phyloP scores from a whole-genome alignment of 2,113 vertebrate species.

The Anhinga anhinga region DNA sequence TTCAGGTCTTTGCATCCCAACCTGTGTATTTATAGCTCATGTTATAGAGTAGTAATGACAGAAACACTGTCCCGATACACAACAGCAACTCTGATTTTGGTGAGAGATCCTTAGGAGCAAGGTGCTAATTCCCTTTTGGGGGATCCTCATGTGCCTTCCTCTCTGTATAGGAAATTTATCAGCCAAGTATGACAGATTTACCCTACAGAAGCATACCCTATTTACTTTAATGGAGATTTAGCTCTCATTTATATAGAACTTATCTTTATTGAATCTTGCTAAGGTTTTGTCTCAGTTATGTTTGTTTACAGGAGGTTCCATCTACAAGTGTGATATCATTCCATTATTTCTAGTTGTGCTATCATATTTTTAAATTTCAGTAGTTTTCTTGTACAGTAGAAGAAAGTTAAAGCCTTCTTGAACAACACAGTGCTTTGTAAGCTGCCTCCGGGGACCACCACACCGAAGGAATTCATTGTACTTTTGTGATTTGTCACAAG shows the following conservation, averaged over 20 bases:
- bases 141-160: neutral
- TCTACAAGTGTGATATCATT: neutral
- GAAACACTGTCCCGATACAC: neutral
- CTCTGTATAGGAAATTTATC: neutral
- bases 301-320: neutral
- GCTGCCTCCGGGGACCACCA: neutral
- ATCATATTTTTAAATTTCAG: neutral
- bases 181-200: neutral
- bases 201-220: neutral
- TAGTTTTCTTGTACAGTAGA: neutral
- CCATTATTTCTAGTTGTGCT: neutral
- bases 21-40: neutral
- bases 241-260: neutral
- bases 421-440: neutral
- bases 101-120: neutral
- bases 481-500: neutral
- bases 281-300: neutral
- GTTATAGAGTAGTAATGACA: neutral
- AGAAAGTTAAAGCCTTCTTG: neutral
- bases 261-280: neutral
- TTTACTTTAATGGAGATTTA: neutral
- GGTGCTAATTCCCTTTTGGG: neutral
- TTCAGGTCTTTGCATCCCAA: neutral
- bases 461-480: neutral
- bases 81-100: neutral